A percentile compares a stretch with the other conserved stretches of the same genome.
phyloP scores from a whole-genome alignment of 2,888 invertebrate genomes.

The Perdita meconis region DNA sequence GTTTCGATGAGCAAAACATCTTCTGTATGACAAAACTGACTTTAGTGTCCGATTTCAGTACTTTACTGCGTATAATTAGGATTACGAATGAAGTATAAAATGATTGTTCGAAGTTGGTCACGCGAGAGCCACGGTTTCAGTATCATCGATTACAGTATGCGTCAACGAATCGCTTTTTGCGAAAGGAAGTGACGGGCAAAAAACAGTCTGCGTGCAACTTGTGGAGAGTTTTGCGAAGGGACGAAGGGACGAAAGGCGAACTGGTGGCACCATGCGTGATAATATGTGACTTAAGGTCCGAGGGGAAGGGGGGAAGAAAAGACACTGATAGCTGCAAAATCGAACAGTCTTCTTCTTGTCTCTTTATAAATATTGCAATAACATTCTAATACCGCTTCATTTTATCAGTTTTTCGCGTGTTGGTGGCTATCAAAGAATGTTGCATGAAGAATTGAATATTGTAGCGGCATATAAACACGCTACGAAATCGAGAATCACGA shows the following conservation, averaged over 20 bases:
- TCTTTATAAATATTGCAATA: constrained; percentile 11
- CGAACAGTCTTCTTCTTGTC: constrained; percentile 16
- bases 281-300: constrained; percentile 69
- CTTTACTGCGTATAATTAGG: no score
- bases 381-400: constrained; percentile 15
- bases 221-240: constrained; percentile 56
- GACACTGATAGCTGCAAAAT: constrained; percentile 31
- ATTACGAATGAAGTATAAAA: not conserved
- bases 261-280: constrained; percentile 72
- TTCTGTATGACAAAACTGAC: no score
- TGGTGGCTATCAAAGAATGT: constrained; percentile 26
- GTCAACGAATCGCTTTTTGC: constrained; percentile 67
- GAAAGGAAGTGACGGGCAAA: constrained; percentile 63
- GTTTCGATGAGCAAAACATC: no score
- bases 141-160: constrained; percentile 62
- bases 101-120: not conserved
- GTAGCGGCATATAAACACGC: constrained; percentile 55
- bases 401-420: constrained; percentile 48
- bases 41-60: no score
- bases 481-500: constrained; percentile 36
- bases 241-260: constrained; percentile 23
- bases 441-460: constrained; percentile 63
- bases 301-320: constrained; percentile 21
- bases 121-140: not conserved
- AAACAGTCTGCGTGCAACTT: constrained; percentile 78